Evolutionary conservation across 2,113 vertebrate species (phyloP).

Genomic region (Alligator sinensis): DNA sequence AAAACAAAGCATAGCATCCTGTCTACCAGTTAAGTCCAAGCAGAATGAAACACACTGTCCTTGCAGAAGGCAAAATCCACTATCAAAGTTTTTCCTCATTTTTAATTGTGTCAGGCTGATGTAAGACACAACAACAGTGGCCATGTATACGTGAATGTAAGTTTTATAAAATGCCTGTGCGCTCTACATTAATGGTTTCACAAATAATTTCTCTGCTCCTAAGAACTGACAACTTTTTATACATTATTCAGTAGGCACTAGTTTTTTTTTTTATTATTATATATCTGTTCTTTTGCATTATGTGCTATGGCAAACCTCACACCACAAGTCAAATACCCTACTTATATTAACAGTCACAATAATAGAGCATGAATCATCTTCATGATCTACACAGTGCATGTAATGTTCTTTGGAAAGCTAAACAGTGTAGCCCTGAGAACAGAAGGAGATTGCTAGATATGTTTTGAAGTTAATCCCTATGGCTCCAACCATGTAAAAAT

Average conservation of each 20-base stretch:
- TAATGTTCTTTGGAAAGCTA: background rate
- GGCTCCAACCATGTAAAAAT: background rate
- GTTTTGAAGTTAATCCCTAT: background rate
- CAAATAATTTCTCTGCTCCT: constrained; percentile 34
- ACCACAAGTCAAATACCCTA: background rate
- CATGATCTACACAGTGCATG: background rate
- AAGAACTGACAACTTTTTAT: constrained; percentile 14
- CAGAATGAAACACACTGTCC: background rate
- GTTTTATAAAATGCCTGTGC: constrained; percentile 30
- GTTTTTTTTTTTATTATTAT: background rate
- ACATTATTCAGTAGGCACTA: constrained; percentile 15
- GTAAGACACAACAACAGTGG: background rate
- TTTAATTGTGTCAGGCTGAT: constrained; percentile 5
- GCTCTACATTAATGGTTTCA: constrained; percentile 29
- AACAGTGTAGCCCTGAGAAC: background rate
- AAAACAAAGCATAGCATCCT: background rate
- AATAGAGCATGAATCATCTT: background rate
- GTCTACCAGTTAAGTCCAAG: background rate
- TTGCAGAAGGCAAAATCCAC: background rate
- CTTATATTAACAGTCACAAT: background rate
- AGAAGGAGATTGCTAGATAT: background rate
- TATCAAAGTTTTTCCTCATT: background rate
- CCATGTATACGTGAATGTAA: background rate
- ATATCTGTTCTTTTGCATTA: background rate
- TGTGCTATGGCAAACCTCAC: background rate